Percentiles rank a stretch among this genome's conserved stretches.
phyloP scores from a whole-genome alignment of 2,797 vertebrate species.

The Syndactyla subalaris region DNA sequence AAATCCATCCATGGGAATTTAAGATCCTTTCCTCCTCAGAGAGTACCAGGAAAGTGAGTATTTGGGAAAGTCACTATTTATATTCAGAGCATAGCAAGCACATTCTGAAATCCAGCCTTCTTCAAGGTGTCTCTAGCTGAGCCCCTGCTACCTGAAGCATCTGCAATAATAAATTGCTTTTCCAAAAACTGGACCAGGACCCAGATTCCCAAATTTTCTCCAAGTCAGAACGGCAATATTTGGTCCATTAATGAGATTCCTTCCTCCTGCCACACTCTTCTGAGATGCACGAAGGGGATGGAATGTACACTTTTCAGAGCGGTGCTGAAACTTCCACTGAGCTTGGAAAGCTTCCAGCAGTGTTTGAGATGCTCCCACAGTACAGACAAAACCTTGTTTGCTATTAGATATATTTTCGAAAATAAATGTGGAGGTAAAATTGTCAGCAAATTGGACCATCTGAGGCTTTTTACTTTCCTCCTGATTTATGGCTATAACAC shows the following conservation, averaged over 20 bases:
- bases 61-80: not conserved
- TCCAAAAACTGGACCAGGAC: not conserved
- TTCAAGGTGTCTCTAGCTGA: not conserved
- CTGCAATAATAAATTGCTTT: slow-evolving; percentile 21
- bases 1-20: not conserved
- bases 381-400: not conserved
- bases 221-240: not conserved
- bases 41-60: not conserved
- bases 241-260: not conserved
- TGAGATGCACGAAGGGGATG: not conserved
- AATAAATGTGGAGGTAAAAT: slow-evolving; percentile 24
- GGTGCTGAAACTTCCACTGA: not conserved
- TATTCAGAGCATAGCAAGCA: not conserved
- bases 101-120: not conserved
- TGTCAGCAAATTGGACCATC: slow-evolving; percentile 22
- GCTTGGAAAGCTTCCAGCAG: slow-evolving; percentile 19
- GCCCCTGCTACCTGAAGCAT: not conserved
- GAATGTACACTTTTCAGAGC: not conserved
- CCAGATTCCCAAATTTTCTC: not conserved
- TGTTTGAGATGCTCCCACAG: not conserved
- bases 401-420: slow-evolving; percentile 13
- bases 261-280: not conserved
- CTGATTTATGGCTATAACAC: slow-evolving; percentile 22
- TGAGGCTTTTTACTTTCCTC: slow-evolving; percentile 34
- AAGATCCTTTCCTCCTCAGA: not conserved